Conservation (phyloP, 2,797 vertebrate species). For the Manis javanica region DNA sequence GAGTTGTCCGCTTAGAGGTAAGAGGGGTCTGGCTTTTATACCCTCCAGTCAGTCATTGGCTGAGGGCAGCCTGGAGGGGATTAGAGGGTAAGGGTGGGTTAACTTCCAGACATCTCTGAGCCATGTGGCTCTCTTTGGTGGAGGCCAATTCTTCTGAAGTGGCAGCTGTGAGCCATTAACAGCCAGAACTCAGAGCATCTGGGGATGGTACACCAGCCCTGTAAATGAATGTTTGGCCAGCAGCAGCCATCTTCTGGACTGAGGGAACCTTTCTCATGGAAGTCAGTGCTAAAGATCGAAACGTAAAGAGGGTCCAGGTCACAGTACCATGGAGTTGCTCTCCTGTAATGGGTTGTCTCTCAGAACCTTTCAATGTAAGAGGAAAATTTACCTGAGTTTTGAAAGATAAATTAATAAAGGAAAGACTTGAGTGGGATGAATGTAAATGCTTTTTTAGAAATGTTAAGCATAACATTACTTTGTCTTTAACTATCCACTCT, state of each 20-base stretch:
- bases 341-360: background rate
- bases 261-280: background rate
- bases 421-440: background rate
- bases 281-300: background rate
- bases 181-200: background rate
- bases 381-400: slow-evolving; percentile 17
- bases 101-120: background rate
- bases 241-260: background rate
- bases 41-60: background rate
- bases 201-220: background rate
- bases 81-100: background rate
- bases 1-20: background rate
- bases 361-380: background rate
- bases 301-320: background rate
- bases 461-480: background rate
- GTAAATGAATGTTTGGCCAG: background rate
- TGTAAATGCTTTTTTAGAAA: background rate
- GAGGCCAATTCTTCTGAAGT: background rate
- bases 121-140: background rate
- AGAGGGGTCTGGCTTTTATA: background rate
- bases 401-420: background rate
- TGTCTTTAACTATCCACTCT: background rate
- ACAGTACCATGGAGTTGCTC: background rate
- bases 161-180: background rate
- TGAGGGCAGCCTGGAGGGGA: background rate